Evolutionary conservation across 2,113 vertebrate species (phyloP).

Genomic region (Irena cyanogastra): DNA sequence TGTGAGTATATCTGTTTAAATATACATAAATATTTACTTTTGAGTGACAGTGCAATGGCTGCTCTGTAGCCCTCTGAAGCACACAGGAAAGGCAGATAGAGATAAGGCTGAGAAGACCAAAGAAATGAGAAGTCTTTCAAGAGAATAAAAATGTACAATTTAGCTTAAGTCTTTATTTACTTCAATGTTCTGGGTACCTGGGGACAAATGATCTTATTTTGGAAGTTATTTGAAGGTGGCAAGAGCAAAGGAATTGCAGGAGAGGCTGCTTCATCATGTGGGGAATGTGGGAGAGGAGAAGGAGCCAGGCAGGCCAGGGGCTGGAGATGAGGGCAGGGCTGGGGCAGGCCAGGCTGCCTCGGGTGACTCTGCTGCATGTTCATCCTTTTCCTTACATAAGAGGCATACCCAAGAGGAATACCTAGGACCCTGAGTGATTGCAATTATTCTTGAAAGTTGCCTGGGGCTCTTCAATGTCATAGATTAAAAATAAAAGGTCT

Average conservation of each 20-base stretch:
- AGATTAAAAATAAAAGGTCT: neutral
- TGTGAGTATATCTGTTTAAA: neutral
- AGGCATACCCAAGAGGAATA: neutral
- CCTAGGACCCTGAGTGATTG: neutral
- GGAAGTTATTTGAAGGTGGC: neutral
- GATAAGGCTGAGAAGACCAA: neutral
- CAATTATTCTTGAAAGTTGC: constrained; percentile 20
- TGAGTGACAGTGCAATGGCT: neutral
- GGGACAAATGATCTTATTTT: neutral
- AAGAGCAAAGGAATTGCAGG: neutral
- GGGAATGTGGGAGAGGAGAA: neutral
- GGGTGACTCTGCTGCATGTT: neutral
- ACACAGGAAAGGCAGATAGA: neutral
- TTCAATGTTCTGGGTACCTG: neutral
- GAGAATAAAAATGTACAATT: neutral
- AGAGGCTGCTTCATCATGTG: neutral
- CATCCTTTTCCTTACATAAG: neutral
- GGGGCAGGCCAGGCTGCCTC: neutral
- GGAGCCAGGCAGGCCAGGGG: neutral
- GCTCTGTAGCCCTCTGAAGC: neutral
- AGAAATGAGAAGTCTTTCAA: neutral
- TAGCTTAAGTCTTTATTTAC: neutral
- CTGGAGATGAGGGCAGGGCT: neutral
- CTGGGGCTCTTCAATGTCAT: neutral
- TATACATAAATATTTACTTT: neutral